Conservation (phyloP, 1,140 invertebrate genomes). For the Hycleus cichorii region DNA sequence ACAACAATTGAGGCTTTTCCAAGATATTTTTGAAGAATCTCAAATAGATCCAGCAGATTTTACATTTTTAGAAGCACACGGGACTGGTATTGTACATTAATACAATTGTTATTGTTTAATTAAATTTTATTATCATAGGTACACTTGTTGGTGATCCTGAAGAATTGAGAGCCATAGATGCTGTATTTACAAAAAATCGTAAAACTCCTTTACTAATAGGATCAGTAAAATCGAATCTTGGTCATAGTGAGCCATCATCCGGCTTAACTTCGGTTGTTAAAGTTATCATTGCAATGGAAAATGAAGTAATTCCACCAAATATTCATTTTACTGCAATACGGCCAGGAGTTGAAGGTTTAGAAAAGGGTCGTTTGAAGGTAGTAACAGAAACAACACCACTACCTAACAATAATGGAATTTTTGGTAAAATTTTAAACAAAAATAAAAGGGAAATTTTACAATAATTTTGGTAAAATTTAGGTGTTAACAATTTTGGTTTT, state of each 20-base stretch:
- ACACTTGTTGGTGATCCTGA: conserved; percentile 78
- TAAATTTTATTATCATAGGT: too few species aligned
- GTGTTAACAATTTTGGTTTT: conserved; percentile 56
- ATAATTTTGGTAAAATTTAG: too few species aligned
- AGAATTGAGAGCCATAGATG: conserved; percentile 79
- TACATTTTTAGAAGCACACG: conserved; percentile 86
- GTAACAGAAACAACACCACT: conserved; percentile 48
- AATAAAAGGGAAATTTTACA: too few species aligned
- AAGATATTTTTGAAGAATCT: conserved; percentile 82
- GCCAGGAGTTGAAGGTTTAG: conserved; percentile 62
- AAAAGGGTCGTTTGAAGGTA: conserved; percentile 61
- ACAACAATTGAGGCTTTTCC: conserved; percentile 69
- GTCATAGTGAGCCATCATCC: conserved; percentile 86
- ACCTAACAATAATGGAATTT: conserved; percentile 49
- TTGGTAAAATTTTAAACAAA: conserved; percentile 28
- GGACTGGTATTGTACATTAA: conserved; percentile 53
- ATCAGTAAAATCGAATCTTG: conserved; percentile 89
- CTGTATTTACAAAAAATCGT: conserved; percentile 66
- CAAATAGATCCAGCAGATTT: conserved; percentile 62
- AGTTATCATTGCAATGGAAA: conserved; percentile 64
- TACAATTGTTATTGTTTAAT: too few species aligned
- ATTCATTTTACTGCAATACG: conserved; percentile 43
- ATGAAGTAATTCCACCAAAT: too few species aligned
- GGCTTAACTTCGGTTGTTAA: conserved; percentile 80
- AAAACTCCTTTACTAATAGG: conserved; percentile 70